Evolutionary conservation across 2,888 invertebrate genomes (phyloP), one percentile per base, ranked within the genome.

Genomic region (Nebria salina): DNA sequence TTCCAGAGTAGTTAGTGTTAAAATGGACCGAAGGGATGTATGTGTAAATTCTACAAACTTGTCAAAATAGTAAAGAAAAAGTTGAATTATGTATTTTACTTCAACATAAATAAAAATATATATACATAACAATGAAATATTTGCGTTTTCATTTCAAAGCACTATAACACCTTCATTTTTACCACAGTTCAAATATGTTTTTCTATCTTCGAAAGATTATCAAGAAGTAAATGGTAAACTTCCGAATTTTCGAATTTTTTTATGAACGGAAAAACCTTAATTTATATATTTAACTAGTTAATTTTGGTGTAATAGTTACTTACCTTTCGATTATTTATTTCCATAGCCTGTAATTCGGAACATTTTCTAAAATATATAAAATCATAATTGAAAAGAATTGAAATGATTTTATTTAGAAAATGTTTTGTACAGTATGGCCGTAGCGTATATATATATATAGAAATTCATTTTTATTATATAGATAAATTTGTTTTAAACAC

Each of bases 51-150:
- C 87, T 88, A 87, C 86, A 85, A 88, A 87, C 87, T 86, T 87
- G 87, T 88, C 87, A 86, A 85, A 83, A 83, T 84, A 84, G 83
- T 87, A 87, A 86, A 85, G 84, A 86, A 81, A 86, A 86, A 87
- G 87, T 88, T 88, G 87, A 86, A 88, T 87, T 88, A 87, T 88
- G 88, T 88, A 88, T 88, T 88, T 88, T 88, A 88, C 86, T 87
- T 88, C 81, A 81, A 81, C 81, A 81, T 76, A 81, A 81, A 76
- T 76, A 81, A 81, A 81, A 75, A 81, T 75, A 81, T 75, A 75
- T 75, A 73, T 54, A 54, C 54, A 54, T 54, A 54, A 54, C 54
- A 54, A 54, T 54, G 54, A 54, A 1, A 54, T 54, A 11, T 8
- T 54, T 13, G 54, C 54, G 13, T 54, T 54, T 54, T 54, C 8